These are phyloP conservation scores for Phrynocephalus guinanensis DNA, from an alignment of 2,797 vertebrate genomes.

Conservation along the genomic window DNA sequence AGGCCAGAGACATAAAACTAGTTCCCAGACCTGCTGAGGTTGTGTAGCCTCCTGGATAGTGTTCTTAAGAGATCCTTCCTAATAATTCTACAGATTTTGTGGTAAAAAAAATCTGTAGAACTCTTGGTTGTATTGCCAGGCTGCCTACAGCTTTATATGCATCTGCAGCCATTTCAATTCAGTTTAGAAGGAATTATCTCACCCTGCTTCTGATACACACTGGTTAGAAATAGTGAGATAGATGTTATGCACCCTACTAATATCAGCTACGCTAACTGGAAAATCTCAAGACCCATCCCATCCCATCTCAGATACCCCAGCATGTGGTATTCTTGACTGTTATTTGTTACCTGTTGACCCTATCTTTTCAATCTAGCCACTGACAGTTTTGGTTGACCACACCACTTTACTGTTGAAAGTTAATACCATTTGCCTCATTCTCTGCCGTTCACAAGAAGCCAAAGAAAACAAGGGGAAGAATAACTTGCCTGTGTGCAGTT, in stretches of 20 bases:
- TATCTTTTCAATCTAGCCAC: slow-evolving; percentile 81
- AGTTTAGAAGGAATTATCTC: neutral
- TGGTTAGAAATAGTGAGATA: slow-evolving; percentile 48
- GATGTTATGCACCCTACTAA: slow-evolving; percentile 28
- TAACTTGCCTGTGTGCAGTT: slow-evolving; percentile 78
- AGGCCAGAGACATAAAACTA: too few relatives aligned
- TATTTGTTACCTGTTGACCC: slow-evolving; percentile 77
- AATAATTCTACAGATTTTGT: neutral
- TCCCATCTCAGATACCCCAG: slow-evolving; percentile 20
- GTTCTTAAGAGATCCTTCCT: neutral
- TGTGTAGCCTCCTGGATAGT: neutral
- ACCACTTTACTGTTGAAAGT: slow-evolving; percentile 84
- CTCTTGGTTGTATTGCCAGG: neutral
- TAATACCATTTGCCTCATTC: slow-evolving; percentile 84
- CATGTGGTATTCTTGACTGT: slow-evolving; percentile 60
- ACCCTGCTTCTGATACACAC: slow-evolving; percentile 32
- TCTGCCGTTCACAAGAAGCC: slow-evolving; percentile 71
- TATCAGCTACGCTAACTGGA: slow-evolving; percentile 60
- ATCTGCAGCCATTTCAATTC: neutral
- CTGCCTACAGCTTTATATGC: neutral
- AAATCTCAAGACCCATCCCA: slow-evolving; percentile 46
- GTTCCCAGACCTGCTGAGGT: too few relatives aligned
- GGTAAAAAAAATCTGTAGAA: too few relatives aligned
- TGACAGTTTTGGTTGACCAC: slow-evolving; percentile 83
- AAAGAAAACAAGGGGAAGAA: slow-evolving; percentile 84